A percentile compares a stretch with the other conserved stretches of the same genome.
These are phyloP conservation scores for Syngnathus floridae DNA, from an alignment of 2,113 vertebrate species.

Conservation along the genomic window DNA sequence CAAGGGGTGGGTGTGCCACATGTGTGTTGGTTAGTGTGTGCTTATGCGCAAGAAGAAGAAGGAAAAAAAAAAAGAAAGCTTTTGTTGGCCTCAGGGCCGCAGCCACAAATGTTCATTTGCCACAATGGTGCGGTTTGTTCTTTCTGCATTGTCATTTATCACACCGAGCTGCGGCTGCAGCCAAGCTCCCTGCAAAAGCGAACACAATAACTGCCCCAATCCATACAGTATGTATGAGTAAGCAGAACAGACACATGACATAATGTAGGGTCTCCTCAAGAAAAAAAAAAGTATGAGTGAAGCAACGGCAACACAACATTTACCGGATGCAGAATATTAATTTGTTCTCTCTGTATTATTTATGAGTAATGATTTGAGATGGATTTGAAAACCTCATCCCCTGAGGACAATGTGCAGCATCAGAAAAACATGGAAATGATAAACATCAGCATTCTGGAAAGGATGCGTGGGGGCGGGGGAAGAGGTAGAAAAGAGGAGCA, in stretches of 20 bases:
- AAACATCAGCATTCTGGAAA: constrained; percentile 37
- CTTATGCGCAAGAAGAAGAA: constrained; percentile 15
- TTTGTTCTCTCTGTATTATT: constrained; percentile 27
- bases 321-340: constrained; percentile 22
- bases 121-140: constrained; percentile 58
- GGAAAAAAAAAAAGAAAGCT: constrained; percentile 30
- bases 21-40: constrained; percentile 25
- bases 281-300: constrained; percentile 22
- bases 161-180: constrained; percentile 42
- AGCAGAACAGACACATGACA: constrained; percentile 41
- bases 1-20: constrained; percentile 36
- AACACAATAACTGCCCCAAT: constrained; percentile 37
- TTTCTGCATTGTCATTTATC: constrained; percentile 56
- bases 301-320: constrained; percentile 9
- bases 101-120: constrained; percentile 57
- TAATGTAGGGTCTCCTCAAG: constrained; percentile 30
- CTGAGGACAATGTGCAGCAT: constrained; percentile 12
- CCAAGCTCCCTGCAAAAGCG: constrained; percentile 37
- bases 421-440: constrained; percentile 42
- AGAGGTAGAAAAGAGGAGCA: constrained; percentile 22
- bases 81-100: constrained; percentile 44
- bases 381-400: constrained; percentile 25
- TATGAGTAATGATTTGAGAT: constrained; percentile 25
- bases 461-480: constrained; percentile 19
- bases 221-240: constrained; percentile 50